phyloP scores from a whole-genome alignment of 2,888 invertebrate genomes.

The Hydroisotoma schaefferi region DNA sequence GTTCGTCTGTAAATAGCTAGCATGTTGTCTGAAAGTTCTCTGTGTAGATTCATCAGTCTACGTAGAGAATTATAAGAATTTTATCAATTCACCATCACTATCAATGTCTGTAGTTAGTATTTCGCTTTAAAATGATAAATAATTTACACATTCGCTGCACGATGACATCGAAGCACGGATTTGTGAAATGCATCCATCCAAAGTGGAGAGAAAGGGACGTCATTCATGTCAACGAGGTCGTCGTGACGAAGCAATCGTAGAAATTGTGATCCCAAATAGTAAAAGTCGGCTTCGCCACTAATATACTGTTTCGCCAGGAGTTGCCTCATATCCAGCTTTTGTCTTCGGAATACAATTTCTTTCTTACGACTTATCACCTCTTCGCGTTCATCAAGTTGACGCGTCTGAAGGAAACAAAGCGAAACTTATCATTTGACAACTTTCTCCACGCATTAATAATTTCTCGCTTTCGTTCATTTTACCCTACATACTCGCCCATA shows the following conservation, averaged over 20 bases:
- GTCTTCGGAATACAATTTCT: constrained; percentile 38
- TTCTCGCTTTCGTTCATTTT: too few relatives aligned
- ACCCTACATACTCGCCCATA: too few relatives aligned
- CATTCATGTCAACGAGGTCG: constrained; percentile 36
- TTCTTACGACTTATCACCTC: constrained; percentile 36
- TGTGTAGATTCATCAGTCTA: constrained; percentile 42
- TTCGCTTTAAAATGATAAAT: background rate
- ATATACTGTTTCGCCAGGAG: constrained; percentile 33
- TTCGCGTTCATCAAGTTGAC: constrained; percentile 27
- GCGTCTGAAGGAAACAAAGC: too few relatives aligned
- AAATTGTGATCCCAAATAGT: constrained; percentile 32
- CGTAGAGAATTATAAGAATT: background rate
- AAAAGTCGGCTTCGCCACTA: constrained; percentile 34
- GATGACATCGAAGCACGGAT: constrained; percentile 21
- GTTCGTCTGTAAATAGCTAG: constrained; percentile 20
- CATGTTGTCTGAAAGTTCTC: constrained; percentile 38
- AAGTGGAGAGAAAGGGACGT: constrained; percentile 35
- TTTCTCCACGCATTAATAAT: too few relatives aligned
- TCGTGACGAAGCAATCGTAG: constrained; percentile 39
- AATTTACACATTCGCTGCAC: constrained; percentile 35
- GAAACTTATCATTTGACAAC: too few relatives aligned
- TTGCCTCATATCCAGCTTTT: constrained; percentile 42
- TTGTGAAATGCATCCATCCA: constrained; percentile 40
- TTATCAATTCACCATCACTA: background rate
- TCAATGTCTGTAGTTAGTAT: too few relatives aligned